Evolutionary conservation across 2,113 vertebrate species (phyloP), one percentile per base, ranked within the genome.

Genomic region (Brachionichthys hirsutus): DNA sequence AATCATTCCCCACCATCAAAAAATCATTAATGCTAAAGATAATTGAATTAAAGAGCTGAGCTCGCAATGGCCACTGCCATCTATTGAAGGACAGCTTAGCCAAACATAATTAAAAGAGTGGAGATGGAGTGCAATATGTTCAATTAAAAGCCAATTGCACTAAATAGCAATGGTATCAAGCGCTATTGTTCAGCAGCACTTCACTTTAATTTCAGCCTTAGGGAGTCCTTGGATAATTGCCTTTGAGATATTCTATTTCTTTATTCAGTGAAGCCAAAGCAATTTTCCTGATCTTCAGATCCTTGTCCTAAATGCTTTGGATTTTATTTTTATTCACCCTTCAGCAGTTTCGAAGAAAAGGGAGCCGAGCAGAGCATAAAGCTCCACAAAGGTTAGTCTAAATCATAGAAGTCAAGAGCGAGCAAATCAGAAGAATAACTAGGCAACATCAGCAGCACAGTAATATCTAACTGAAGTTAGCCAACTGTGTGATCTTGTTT

Each of bases 121-220:
- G 76, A 81, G 82, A 86, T 73, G 62, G 78, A 86, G 82, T 87
- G 77, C 86, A 83, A 88, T 83, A 84, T 80, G 78, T 58, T 69
- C 85, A 89, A 88, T 90, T 91, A 88, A 87, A 89, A 89, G 72
- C 63, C 85, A 87, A 85, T 90, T 82, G 84, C 80, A 74, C 72
- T 82, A 76, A 87, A 87, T 86, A 85, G 89, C 77, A 81, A 83
- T 17, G 49, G 80, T 80, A 88, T 87, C 87, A 78, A 50, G 80
- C 56, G 74, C 72, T 80, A 86, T 85, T 83, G 81, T 80, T 71
- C 81, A 67, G 73, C 42, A 43, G 59, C 70, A 49, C 70, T 77
- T 77, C 5, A 30, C 67, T 81, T 62, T 68, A 78, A 85, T 86
- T 83, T 78, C 75, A 78, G 85, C 80, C 81, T 73, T 38, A 12